Percentiles rank a stretch among this genome's conserved stretches.
phyloP scores from a whole-genome alignment of 2,113 vertebrate genomes.

The Clarias batrachus region DNA sequence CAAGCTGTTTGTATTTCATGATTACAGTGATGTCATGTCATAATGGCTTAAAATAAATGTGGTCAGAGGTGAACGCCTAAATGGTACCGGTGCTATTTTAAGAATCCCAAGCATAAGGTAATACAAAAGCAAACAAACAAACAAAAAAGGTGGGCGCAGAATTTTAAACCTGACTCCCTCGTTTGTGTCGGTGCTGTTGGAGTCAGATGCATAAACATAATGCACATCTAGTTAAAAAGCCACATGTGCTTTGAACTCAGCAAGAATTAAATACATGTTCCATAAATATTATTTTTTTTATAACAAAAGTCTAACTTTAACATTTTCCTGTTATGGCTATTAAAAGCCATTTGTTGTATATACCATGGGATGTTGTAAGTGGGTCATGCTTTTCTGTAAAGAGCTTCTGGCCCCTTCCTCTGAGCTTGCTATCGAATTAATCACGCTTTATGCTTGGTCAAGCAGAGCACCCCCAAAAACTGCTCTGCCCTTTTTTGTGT shows the following conservation, averaged over 20 bases:
- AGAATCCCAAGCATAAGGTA: neutral
- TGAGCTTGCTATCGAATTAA: slow-evolving; percentile 91
- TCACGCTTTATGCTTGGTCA: slow-evolving; percentile 84
- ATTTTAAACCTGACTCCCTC: neutral
- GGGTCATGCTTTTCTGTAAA: slow-evolving; percentile 85
- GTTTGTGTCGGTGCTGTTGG: slow-evolving; percentile 5
- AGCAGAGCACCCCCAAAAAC: slow-evolving; percentile 70
- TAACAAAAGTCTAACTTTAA: slow-evolving; percentile 48
- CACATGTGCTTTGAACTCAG: slow-evolving; percentile 29
- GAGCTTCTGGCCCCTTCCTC: slow-evolving; percentile 82
- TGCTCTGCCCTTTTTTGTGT: slow-evolving; percentile 69
- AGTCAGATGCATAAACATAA: slow-evolving; percentile 30
- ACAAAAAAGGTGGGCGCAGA: neutral
- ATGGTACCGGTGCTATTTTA: slow-evolving; percentile 1
- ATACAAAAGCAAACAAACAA: neutral
- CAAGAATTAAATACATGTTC: slow-evolving; percentile 7
- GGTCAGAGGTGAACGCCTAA: neutral
- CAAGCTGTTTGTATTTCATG: slow-evolving; percentile 27
- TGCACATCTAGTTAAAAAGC: slow-evolving; percentile 20
- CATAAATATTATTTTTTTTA: neutral
- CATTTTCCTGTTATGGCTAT: slow-evolving; percentile 38
- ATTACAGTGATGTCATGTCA: neutral
- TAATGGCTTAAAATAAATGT: slow-evolving; percentile 9
- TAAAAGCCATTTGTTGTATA: slow-evolving; percentile 51
- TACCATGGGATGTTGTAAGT: slow-evolving; percentile 84